A percentile compares a stretch with the other conserved stretches of the same genome.
These are phyloP conservation scores for Orthochromis malagaraziensis DNA, from an alignment of 2,113 vertebrate species.

Conservation along the genomic window DNA sequence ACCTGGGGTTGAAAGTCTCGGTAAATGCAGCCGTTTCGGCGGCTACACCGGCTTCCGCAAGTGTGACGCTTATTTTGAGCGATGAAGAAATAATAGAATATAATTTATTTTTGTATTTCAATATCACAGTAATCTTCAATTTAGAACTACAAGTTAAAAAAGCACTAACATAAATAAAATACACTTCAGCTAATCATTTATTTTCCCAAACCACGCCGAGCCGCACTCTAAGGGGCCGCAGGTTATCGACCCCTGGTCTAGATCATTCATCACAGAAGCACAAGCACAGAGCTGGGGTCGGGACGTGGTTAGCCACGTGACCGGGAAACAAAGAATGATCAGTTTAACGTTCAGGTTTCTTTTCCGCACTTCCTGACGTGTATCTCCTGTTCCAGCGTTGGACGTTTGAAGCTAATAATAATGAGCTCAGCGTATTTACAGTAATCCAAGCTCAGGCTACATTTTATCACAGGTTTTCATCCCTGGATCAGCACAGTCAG, in stretches of 20 bases:
- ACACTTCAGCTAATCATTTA: too few relatives aligned
- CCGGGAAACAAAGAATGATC: background rate
- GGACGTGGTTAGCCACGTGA: background rate
- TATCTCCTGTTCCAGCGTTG: fast-evolving
- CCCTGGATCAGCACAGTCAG: background rate
- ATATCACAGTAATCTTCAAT: too few relatives aligned
- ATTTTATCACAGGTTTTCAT: background rate
- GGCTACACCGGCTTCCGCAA: too few relatives aligned
- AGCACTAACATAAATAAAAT: too few relatives aligned
- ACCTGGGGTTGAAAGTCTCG: too few relatives aligned
- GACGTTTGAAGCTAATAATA: background rate
- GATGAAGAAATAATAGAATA: too few relatives aligned
- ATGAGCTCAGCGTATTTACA: background rate
- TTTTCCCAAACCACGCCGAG: too few relatives aligned
- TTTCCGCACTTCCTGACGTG: background rate
- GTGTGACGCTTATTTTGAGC: too few relatives aligned
- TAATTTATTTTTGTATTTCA: too few relatives aligned
- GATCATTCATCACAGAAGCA: background rate
- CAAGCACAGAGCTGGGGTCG: fast-evolving
- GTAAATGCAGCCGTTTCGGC: too few relatives aligned
- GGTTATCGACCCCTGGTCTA: background rate
- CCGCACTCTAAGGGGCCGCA: too few relatives aligned
- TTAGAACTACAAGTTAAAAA: too few relatives aligned
- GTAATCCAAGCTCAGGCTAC: background rate
- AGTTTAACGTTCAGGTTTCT: background rate